A percentile compares a stretch with the other conserved stretches of the same genome.
Evolutionary conservation across 2,113 vertebrate genomes (phyloP).

Genomic region (Phylloscopus trochiloides): DNA sequence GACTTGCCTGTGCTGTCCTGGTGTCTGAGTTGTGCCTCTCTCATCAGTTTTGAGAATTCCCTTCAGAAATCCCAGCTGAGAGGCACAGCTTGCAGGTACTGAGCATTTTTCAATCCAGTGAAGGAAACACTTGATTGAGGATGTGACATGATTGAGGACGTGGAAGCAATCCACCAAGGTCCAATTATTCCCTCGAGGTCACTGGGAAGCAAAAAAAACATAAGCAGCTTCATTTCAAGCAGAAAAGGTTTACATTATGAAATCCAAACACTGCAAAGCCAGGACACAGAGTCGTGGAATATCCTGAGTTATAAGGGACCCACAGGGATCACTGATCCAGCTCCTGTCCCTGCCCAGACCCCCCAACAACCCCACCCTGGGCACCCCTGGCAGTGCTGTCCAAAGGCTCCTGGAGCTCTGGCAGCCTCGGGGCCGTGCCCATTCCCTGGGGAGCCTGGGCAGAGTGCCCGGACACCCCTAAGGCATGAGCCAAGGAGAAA

Average conservation of each 20-base stretch:
- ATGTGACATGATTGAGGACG: rapidly evolving
- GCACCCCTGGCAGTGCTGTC: background rate
- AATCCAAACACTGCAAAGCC: background rate
- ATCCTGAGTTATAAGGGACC: background rate
- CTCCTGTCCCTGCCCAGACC: rapidly evolving
- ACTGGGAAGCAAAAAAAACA: background rate
- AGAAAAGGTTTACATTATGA: background rate
- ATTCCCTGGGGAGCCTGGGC: background rate
- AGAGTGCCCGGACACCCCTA: background rate
- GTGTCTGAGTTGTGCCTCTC: rapidly evolving
- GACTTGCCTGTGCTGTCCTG: background rate
- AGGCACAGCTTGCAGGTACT: background rate
- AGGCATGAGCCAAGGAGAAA: background rate
- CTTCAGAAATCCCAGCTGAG: background rate
- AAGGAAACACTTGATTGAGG: background rate
- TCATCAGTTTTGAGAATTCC: background rate
- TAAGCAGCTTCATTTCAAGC: background rate
- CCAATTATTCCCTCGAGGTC: background rate
- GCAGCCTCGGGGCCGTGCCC: background rate
- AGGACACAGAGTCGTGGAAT: background rate
- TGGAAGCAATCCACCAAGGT: background rate
- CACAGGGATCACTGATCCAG: rapidly evolving
- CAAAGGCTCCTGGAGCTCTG: background rate
- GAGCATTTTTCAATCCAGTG: background rate
- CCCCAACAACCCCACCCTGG: background rate